These are phyloP conservation scores for Anarhynchus alexandrinus DNA, from an alignment of 2,113 vertebrate species.

Conservation along the genomic window DNA sequence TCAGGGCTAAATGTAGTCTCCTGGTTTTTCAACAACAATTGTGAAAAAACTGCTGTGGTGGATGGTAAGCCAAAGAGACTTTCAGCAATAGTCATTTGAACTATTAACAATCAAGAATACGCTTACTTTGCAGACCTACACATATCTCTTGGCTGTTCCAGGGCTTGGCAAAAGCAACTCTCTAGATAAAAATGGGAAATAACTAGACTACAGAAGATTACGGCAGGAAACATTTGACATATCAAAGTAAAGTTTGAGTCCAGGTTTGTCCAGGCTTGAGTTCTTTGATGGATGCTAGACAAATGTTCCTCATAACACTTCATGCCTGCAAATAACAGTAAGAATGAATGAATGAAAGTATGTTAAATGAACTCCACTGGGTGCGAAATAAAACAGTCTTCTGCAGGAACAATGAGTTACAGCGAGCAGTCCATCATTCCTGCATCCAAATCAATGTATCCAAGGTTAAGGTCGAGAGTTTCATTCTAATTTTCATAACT, in stretches of 20 bases:
- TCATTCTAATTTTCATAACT: not conserved
- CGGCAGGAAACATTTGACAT: not conserved
- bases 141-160: not conserved
- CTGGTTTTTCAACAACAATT: not conserved
- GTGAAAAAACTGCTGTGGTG: not conserved
- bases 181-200: not conserved
- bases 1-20: not conserved
- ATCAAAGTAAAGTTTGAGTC: not conserved
- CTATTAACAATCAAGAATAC: not conserved
- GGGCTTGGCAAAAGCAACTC: not conserved
- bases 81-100: not conserved
- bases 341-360: not conserved
- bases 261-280: not conserved
- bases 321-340: not conserved
- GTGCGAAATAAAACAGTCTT: not conserved
- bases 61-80: not conserved
- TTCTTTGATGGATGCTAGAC: not conserved
- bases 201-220: not conserved
- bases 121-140: not conserved
- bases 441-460: not conserved
- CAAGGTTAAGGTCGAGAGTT: not conserved
- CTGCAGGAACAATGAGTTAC: not conserved
- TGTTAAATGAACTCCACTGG: not conserved
- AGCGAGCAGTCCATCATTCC: rapidly evolving
- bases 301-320: not conserved